phyloP scores from a whole-genome alignment of 2,797 vertebrate genomes.

The Sebastes oblongus region DNA sequence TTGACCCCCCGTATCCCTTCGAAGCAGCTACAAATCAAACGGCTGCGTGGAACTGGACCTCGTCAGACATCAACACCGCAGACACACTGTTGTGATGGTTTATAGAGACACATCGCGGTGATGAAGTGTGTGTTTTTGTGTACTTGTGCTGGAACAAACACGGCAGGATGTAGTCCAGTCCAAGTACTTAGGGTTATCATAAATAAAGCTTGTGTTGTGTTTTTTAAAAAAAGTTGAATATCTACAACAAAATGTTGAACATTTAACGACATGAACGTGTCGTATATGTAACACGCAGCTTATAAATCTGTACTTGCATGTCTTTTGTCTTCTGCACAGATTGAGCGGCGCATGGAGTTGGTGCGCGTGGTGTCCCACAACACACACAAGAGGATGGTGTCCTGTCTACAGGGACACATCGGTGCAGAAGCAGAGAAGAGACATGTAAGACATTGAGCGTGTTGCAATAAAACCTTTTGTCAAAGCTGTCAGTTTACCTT shows the following conservation, averaged over 20 bases:
- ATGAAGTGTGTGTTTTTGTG: not conserved
- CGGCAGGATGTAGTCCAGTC: not conserved
- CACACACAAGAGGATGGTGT: constrained; percentile 90
- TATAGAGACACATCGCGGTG: not conserved
- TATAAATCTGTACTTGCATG: not conserved
- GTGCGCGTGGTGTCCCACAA: constrained; percentile 95
- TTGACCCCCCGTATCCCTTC: constrained; percentile 42
- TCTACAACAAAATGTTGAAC: not conserved
- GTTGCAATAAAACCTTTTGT: not conserved
- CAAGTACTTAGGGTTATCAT: not conserved
- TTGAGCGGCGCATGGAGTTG: constrained; percentile 94
- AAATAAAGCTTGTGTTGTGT: not conserved
- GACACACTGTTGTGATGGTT: not conserved
- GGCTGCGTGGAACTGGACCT: constrained; percentile 6
- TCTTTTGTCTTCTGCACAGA: constrained; percentile 77
- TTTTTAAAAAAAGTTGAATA: not conserved
- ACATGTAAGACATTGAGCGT: constrained; percentile 84
- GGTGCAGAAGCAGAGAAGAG: constrained; percentile 92
- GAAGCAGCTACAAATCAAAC: constrained; percentile 42
- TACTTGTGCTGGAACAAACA: not conserved
- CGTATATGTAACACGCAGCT: not conserved
- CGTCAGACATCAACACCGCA: constrained; percentile 7
- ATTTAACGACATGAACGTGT: not conserved
- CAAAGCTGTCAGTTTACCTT: not conserved
- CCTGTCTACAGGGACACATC: constrained; percentile 94